These are phyloP conservation scores for Hypercompe scribonia DNA, from an alignment of 2,888 invertebrate genomes.

Conservation along the genomic window DNA sequence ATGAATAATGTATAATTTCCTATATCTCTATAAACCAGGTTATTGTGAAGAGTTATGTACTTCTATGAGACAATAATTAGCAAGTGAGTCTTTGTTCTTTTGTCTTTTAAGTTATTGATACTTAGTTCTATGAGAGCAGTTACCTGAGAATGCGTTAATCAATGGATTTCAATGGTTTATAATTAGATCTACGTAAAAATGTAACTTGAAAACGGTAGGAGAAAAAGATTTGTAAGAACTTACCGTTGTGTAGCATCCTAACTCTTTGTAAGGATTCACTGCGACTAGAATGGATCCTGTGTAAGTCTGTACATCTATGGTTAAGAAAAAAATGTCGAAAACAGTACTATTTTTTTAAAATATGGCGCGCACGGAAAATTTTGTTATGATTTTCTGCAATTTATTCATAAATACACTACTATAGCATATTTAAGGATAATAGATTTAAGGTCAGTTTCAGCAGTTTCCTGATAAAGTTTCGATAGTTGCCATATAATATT, in stretches of 20 bases:
- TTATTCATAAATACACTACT: no score
- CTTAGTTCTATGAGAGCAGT: background rate
- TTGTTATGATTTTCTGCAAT: no score
- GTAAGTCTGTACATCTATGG: conserved; percentile 90
- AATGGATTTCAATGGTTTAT: background rate
- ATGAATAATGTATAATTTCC: conserved; percentile 52
- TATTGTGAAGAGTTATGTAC: conserved; percentile 52
- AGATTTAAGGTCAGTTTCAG: no score
- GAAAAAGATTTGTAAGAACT: conserved; percentile 71
- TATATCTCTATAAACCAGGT: conserved; percentile 46
- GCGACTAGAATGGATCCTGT: conserved; percentile 97
- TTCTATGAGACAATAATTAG: conserved; percentile 55
- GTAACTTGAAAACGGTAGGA: conserved; percentile 8
- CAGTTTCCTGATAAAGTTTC: no score
- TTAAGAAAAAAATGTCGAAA: conserved; percentile 81
- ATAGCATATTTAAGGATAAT: no score
- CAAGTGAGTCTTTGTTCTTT: conserved; percentile 23
- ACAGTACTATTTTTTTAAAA: no score
- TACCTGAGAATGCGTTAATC: background rate
- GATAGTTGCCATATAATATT: no score
- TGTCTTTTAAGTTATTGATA: conserved; percentile 1
- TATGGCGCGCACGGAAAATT: no score
- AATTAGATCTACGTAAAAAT: background rate
- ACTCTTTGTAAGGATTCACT: conserved; percentile 97
- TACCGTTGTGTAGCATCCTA: conserved; percentile 95